Percentiles rank a stretch among this genome's conserved stretches.
phyloP scores from a whole-genome alignment of 2,113 vertebrate genomes.

The Sander lucioperca region DNA sequence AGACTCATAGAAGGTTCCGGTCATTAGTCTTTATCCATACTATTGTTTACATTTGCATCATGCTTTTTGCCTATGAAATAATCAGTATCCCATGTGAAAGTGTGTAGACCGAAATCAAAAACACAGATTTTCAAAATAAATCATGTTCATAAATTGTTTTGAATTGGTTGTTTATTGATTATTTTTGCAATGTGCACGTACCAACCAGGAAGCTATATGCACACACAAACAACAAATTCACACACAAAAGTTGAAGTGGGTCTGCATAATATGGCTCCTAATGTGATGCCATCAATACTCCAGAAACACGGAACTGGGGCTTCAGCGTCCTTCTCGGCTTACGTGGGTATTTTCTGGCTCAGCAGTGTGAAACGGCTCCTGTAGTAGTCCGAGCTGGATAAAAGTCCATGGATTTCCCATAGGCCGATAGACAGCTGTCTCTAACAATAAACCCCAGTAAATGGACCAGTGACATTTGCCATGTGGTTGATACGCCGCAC shows the following conservation, averaged over 20 bases:
- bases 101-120: not conserved
- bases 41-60: not conserved
- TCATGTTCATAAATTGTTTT: not conserved
- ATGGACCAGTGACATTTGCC: slow-evolving; percentile 74
- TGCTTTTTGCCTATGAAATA: not conserved
- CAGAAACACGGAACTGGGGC: slow-evolving; percentile 30
- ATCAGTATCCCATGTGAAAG: not conserved
- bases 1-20: not conserved
- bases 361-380: slow-evolving; percentile 78
- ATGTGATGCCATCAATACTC: slow-evolving; percentile 42
- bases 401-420: slow-evolving; percentile 79
- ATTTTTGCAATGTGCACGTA: not conserved
- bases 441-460: slow-evolving; percentile 61
- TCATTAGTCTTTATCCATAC: not conserved
- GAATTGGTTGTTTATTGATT: not conserved
- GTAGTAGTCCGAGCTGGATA: slow-evolving; percentile 53
- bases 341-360: slow-evolving; percentile 72
- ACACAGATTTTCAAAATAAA: not conserved
- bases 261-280: not conserved
- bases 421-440: slow-evolving; percentile 66
- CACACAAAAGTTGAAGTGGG: not conserved
- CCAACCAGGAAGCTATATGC: not conserved
- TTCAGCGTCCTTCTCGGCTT: slow-evolving; percentile 35
- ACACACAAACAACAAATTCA: not conserved
- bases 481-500: slow-evolving; percentile 62